phyloP scores from a whole-genome alignment of 1,140 invertebrate species.

The Psilanteris sp. region DNA sequence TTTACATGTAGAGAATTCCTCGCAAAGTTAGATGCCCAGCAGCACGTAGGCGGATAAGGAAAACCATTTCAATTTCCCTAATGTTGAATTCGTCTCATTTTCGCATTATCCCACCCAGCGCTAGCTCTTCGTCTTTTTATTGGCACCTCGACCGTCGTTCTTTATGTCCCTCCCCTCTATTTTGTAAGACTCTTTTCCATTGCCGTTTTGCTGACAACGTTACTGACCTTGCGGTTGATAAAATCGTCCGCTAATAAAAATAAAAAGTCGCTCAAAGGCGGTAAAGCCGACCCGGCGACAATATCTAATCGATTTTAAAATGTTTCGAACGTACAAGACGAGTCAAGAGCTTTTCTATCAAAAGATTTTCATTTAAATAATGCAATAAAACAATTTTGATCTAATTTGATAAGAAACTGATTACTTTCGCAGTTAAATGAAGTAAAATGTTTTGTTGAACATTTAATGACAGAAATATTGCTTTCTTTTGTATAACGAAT shows the following conservation, averaged over 20 bases:
- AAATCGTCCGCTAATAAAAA: slow-evolving; percentile 38
- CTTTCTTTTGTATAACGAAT: slow-evolving; percentile 15
- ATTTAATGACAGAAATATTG: slow-evolving; percentile 31
- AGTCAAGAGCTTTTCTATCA: slow-evolving; percentile 24
- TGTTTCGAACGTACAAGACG: slow-evolving; percentile 26
- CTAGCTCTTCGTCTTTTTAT: slow-evolving; percentile 49
- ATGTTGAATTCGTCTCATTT: slow-evolving; percentile 70
- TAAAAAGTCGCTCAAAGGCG: slow-evolving; percentile 16
- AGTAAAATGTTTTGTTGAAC: slow-evolving; percentile 19
- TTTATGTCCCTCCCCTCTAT: slow-evolving; percentile 2
- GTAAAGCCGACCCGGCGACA: slow-evolving; percentile 2
- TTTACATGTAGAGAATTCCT: slow-evolving; percentile 63
- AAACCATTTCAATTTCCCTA: slow-evolving; percentile 79
- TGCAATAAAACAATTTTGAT: slow-evolving; percentile 47
- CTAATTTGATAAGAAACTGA: slow-evolving; percentile 32
- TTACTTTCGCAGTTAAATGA: slow-evolving; percentile 12
- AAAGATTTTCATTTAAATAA: slow-evolving; percentile 54
- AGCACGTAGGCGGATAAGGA: slow-evolving; percentile 71
- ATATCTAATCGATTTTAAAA: slow-evolving; percentile 12
- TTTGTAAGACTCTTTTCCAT: slow-evolving; percentile 21
- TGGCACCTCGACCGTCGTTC: slow-evolving; percentile 54
- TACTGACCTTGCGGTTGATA: slow-evolving; percentile 39
- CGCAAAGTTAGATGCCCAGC: slow-evolving; percentile 39
- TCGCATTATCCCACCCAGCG: slow-evolving; percentile 59
- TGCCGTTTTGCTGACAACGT: slow-evolving; percentile 49